Evolutionary conservation across 2,113 vertebrate species (phyloP), one percentile per base, ranked within the genome.

Genomic region (Sinocyclocheilus anshuiensis): DNA sequence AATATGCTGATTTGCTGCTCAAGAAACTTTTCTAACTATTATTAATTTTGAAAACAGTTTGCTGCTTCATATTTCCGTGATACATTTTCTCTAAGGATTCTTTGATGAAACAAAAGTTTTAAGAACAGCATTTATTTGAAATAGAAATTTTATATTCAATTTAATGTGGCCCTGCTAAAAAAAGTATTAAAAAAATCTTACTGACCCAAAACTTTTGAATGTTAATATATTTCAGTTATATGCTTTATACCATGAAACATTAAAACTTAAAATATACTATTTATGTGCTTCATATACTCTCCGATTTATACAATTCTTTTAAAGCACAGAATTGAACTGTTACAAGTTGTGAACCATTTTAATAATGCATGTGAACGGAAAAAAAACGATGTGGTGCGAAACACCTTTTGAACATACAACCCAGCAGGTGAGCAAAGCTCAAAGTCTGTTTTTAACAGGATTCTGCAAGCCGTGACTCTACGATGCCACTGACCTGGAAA

Each of bases 351-450:
- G n/a, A 48, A n/a, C 15, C 20, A 12, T 39, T 61, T 61, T 63
- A 80, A 39, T 39, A 22, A 24, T 61, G 22, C 33, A 24, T 42
- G 36, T 4, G 11, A 63, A 26, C 8, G 63, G 45, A 9, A 45
- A 48, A 42, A 42, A 50, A 77, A 3, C 1, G 45, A 20, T 26
- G 48, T 8, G 80, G 20, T 50, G 63, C 45, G 45, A 53, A 48
- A 67, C 11, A n/a, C 1, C 26, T 50, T 82, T 53, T 82, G 63
- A 82, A 82, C 22, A 29, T 36, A 29, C 8, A 48, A 8, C 81
- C 45, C 63, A 71, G 81, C 81, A 82, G 81, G 81, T 50, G 59
- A 61, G 59, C 61, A 6, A 67, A 81, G 22, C n/a, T 67, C 15
- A 65, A 81, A 81, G 59, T 48, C 39, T 65, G 39, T n/a, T 53